These are phyloP conservation scores for Cephus rjabovi DNA, from an alignment of 2,888 invertebrate species.

Conservation along the genomic window DNA sequence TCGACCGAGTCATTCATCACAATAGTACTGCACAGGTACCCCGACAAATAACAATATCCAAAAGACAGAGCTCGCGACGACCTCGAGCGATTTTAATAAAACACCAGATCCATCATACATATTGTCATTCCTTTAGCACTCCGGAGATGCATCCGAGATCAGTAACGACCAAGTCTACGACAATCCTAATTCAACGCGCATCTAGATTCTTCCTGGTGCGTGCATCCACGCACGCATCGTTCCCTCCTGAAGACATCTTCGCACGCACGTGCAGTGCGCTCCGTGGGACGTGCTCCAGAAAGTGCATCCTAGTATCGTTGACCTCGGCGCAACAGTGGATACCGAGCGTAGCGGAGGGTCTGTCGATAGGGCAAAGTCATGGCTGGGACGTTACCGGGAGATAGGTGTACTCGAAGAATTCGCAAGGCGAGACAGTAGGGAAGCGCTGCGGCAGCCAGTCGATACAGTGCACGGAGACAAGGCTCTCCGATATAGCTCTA, in stretches of 20 bases:
- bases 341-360: not conserved
- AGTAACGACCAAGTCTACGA: not conserved
- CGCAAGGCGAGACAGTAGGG: not conserved
- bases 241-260: not conserved
- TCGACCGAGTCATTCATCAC: not conserved
- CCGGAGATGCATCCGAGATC: not conserved
- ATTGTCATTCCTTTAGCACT: not conserved
- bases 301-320: not conserved
- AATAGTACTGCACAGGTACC: not conserved
- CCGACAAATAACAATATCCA: not conserved
- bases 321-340: not conserved
- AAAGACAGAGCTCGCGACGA: not conserved
- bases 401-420: not conserved
- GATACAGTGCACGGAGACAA: not conserved
- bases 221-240: conserved; percentile 41
- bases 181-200: conserved; percentile 17
- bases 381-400: not conserved
- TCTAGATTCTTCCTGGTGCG: conserved; percentile 46
- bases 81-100: not conserved
- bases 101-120: not conserved
- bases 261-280: not conserved
- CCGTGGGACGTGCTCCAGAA: not conserved
- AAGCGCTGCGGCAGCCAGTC: not conserved
- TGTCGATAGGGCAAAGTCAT: not conserved
- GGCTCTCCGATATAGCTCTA: not conserved